phyloP scores from a whole-genome alignment of 2,888 invertebrate genomes.

The Rhamnusium bicolor region DNA sequence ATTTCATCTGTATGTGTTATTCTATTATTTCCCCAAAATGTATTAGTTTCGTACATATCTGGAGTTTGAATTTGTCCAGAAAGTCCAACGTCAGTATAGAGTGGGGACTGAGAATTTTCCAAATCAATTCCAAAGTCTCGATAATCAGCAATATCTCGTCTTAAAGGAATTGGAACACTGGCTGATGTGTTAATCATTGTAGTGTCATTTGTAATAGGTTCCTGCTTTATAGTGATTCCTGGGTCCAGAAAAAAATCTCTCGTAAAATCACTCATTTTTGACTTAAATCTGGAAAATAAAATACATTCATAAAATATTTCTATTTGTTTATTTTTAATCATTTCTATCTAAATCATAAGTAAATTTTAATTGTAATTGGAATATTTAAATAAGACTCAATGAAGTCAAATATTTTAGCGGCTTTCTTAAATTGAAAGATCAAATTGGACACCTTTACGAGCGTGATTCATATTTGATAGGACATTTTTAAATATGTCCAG shows the following conservation, averaged over 20 bases:
- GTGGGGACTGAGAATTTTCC: slow-evolving; percentile 75
- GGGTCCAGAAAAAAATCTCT: slow-evolving; percentile 78
- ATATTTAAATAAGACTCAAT: too few species aligned
- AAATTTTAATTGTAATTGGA: too few species aligned
- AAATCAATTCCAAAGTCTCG: slow-evolving; percentile 75
- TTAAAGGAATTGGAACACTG: slow-evolving; percentile 78
- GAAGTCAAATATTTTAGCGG: too few species aligned
- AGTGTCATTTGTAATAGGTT: slow-evolving; percentile 71
- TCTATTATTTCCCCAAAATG: slow-evolving; percentile 69
- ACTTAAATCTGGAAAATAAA: neutral
- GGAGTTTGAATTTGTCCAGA: slow-evolving; percentile 65
- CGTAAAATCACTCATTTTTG: slow-evolving; percentile 76
- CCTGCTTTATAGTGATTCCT: slow-evolving; percentile 78
- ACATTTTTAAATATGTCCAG: too few species aligned
- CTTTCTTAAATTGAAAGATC: too few species aligned
- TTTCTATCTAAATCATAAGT: too few species aligned
- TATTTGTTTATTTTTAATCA: too few species aligned
- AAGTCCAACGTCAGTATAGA: slow-evolving; percentile 69
- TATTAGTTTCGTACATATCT: slow-evolving; percentile 70
- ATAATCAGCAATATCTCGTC: slow-evolving; percentile 71
- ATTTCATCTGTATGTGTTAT: slow-evolving; percentile 58
- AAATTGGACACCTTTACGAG: too few species aligned
- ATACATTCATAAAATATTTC: neutral
- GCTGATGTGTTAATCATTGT: slow-evolving; percentile 73
- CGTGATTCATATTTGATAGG: too few species aligned